Percentiles rank a stretch among this genome's conserved stretches.
These are phyloP conservation scores for Microctonus hyperodae DNA, from an alignment of 2,888 invertebrate species.

Conservation along the genomic window DNA sequence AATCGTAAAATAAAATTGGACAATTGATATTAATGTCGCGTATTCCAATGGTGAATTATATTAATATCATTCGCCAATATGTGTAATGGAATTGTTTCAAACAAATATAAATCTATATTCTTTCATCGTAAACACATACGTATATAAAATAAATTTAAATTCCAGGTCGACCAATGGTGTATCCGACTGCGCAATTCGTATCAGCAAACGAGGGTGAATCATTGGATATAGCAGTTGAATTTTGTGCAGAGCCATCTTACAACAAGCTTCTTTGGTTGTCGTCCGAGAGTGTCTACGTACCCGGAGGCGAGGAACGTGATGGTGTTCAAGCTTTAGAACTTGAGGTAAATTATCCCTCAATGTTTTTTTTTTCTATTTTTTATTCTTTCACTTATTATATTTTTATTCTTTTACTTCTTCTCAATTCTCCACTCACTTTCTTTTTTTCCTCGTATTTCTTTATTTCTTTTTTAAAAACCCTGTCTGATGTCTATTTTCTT, in stretches of 20 bases:
- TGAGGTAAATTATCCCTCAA: conserved; percentile 46
- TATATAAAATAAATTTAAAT: conserved; percentile 13
- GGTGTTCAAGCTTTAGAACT: conserved; percentile 56
- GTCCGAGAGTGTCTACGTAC: conserved; percentile 65
- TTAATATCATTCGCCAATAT: conserved; percentile 9
- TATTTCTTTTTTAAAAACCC: not conserved
- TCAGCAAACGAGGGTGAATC: conserved; percentile 75
- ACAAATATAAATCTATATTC: not conserved
- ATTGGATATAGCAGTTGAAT: conserved; percentile 74
- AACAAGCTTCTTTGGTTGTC: conserved; percentile 72
- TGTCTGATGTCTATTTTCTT: not conserved
- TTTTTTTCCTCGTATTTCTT: not conserved
- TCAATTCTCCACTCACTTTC: not conserved
- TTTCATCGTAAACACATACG: not conserved
- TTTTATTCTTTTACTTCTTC: conserved; percentile 7
- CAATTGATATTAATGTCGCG: not conserved
- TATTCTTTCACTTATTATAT: too few relatives aligned
- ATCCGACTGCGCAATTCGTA: conserved; percentile 71
- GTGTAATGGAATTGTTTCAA: not conserved
- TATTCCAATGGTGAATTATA: not conserved
- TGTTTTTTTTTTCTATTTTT: conserved; percentile 6
- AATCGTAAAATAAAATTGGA: not conserved
- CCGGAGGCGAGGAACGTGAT: conserved; percentile 65
- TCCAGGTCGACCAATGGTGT: conserved; percentile 73
- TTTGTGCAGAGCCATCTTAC: conserved; percentile 79